A percentile compares a stretch with the other conserved stretches of the same genome.
phyloP scores from a whole-genome alignment of 2,113 vertebrate genomes.

The Catagonus wagneri region DNA sequence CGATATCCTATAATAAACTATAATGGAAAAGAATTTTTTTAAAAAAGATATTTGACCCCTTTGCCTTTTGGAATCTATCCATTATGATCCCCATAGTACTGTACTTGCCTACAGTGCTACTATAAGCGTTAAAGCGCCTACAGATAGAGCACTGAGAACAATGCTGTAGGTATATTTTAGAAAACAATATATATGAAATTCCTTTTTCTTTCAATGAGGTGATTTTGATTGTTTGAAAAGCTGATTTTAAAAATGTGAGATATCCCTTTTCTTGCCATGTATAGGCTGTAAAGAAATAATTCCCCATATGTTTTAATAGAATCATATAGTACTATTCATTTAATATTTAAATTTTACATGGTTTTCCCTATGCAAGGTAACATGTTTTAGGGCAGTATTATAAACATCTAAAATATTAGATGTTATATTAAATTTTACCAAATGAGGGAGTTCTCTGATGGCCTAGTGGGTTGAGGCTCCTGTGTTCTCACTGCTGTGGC shows the following conservation, averaged over 20 bases:
- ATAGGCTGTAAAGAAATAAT: slow-evolving; percentile 25
- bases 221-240: slow-evolving; percentile 9
- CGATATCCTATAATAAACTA: not conserved
- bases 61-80: not conserved
- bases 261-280: not conserved
- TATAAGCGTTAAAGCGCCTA: not conserved
- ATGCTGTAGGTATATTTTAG: not conserved
- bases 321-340: not conserved
- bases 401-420: slow-evolving; percentile 11
- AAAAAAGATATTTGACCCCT: not conserved
- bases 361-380: slow-evolving; percentile 19
- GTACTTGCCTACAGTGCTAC: not conserved
- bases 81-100: not conserved
- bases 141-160: not conserved
- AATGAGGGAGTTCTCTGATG: too few species aligned
- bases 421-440: not conserved
- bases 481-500: too few species aligned
- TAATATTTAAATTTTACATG: slow-evolving; percentile 21
- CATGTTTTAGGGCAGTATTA: not conserved
- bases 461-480: too few species aligned
- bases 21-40: not conserved
- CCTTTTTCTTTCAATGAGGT: not conserved
- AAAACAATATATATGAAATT: not conserved
- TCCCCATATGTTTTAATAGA: not conserved
- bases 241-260: slow-evolving; percentile 13